Percentiles rank a stretch among this genome's conserved stretches.
Evolutionary conservation across 2,888 invertebrate species (phyloP).

Genomic region (Leptinotarsa juncta): DNA sequence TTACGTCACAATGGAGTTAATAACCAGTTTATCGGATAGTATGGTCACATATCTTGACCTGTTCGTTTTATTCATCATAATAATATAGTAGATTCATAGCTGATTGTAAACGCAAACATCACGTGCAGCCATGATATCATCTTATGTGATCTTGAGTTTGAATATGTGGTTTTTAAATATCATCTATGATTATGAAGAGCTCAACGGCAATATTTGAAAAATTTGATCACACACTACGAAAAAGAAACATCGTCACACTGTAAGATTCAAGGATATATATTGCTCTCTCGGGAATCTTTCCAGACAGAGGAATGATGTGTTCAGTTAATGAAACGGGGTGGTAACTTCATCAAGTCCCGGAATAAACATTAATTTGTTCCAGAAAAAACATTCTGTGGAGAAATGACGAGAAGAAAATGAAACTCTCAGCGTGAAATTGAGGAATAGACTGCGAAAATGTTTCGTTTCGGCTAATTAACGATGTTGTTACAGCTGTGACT

Average conservation of each 20-base stretch:
- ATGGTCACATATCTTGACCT: too few relatives aligned
- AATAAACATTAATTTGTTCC: slow-evolving; percentile 12
- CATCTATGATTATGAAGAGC: background rate
- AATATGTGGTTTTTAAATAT: background rate
- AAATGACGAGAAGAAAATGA: slow-evolving; percentile 4
- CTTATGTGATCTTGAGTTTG: too few relatives aligned
- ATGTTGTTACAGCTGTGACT: background rate
- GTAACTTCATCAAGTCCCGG: background rate
- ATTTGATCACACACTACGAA: background rate
- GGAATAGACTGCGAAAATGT: background rate
- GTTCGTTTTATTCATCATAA: too few relatives aligned
- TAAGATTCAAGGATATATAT: background rate
- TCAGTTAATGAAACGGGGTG: background rate
- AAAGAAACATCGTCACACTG: background rate
- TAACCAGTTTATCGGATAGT: too few relatives aligned
- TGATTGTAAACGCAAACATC: too few relatives aligned
- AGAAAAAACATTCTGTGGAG: slow-evolving; percentile 12
- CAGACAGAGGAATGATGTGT: background rate
- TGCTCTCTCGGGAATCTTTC: background rate
- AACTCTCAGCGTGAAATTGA: background rate
- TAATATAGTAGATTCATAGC: too few relatives aligned
- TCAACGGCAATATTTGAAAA: background rate
- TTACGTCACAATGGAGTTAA: too few relatives aligned
- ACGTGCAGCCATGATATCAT: too few relatives aligned
- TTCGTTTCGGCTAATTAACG: background rate